Evolutionary conservation across 2,888 invertebrate species (phyloP), one percentile per base, ranked within the genome.

Genomic region (Ornithoptera priamus): DNA sequence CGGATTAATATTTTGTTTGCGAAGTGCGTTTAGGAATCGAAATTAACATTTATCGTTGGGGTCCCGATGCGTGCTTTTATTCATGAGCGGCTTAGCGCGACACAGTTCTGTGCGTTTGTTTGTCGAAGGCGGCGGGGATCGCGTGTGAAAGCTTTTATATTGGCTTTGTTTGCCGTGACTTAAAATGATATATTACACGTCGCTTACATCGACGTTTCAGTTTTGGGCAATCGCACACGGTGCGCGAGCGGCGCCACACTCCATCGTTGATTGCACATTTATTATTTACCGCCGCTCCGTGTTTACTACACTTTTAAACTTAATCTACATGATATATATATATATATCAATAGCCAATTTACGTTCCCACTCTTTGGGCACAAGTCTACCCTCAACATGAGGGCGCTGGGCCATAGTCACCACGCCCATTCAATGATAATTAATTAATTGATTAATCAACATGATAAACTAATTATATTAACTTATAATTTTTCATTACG

Each of bases 31-130:
- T 85, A 83, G 88, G 89, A 39, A 90, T 88, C 84, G 89, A 89
- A 92, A 91, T 92, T 92, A 90, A 90, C 92, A 91, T 92, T 92
- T 91, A 91, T 91, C 85, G 88, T 85, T 87, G 85, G 90, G 91
- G 90, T 88, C 87, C 85, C 83, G 85, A 84, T 86, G 86, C 86
- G 85, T 87, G 88, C 87, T 89, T 90, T 89, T 91, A 91, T 91
- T 91, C 91, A 91, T 90, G 90, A 90, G 89, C 87, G 86, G 88
- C 90, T 90, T 89, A 90, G 80, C 85, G 83, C 84, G 85, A 87
- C 87, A 90, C 90, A 91, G 90, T 89, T 89, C 83, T 86, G 84
- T 80, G 80, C 87, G 89, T 90, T 90, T 91, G 91, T 90, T 90
- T 89, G 81, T 83, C 83, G 83, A 86, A 86, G 87, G 81, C 84